phyloP scores from a whole-genome alignment of 2,797 vertebrate species.

The Gouania willdenowi region DNA sequence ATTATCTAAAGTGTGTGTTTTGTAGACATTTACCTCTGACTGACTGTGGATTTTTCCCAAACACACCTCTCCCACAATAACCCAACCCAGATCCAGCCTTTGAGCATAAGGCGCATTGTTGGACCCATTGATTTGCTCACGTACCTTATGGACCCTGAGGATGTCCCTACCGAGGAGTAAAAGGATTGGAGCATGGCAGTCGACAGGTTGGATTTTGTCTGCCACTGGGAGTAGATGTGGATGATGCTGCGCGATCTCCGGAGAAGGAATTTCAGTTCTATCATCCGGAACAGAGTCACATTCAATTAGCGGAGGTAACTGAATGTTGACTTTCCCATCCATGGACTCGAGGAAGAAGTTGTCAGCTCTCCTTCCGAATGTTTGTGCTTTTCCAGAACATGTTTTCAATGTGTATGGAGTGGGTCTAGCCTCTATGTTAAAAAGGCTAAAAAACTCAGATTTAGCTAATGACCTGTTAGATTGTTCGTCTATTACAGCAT shows the following conservation, averaged over 20 bases:
- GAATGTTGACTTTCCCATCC: background rate
- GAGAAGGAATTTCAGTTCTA: background rate
- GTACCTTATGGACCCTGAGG: background rate
- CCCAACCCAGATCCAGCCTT: conserved; percentile 1
- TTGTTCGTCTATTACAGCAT: background rate
- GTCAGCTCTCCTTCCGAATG: background rate
- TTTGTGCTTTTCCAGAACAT: background rate
- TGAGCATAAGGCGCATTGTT: conserved; percentile 4
- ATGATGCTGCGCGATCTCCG: background rate
- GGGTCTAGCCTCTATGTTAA: too few relatives aligned
- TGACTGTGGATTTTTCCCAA: background rate
- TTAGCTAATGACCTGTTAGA: too few relatives aligned
- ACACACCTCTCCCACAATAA: too few relatives aligned
- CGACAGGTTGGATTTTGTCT: conserved; percentile 1
- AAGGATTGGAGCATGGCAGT: background rate
- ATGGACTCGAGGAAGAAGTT: background rate
- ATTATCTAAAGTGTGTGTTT: too few relatives aligned
- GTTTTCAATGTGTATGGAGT: background rate
- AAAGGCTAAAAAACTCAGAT: background rate
- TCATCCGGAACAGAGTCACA: background rate
- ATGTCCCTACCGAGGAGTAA: background rate
- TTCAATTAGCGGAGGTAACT: background rate
- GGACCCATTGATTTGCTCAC: background rate
- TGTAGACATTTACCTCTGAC: background rate
- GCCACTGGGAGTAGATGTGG: background rate